Evolutionary conservation across 2,797 vertebrate genomes (phyloP).

Genomic region (Nyctalus aviator): DNA sequence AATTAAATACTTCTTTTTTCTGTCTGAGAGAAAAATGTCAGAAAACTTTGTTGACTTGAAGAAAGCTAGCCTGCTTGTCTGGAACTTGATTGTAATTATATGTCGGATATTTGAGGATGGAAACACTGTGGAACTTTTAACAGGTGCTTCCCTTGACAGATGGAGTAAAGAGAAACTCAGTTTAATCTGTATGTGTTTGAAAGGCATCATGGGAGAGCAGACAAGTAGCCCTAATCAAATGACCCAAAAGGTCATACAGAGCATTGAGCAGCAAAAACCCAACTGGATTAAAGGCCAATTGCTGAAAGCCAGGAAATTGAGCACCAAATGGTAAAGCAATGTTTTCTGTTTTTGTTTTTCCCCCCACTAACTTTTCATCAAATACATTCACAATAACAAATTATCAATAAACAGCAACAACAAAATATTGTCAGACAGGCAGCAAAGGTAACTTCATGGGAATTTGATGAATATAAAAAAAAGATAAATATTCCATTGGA

Average conservation of each 20-base stretch:
- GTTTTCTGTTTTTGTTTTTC: conserved; percentile 32
- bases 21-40: conserved; percentile 94
- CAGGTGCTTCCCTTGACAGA: conserved; percentile 90
- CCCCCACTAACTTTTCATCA: conserved; percentile 21
- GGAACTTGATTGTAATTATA: conserved; percentile 93
- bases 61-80: conserved; percentile 93
- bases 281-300: conserved; percentile 94
- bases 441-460: conserved; percentile 6
- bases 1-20: conserved; percentile 95
- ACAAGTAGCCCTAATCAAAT: conserved; percentile 91
- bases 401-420: conserved; percentile 42
- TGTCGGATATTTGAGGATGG: conserved; percentile 93
- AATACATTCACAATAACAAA: conserved; percentile 47
- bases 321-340: conserved; percentile 90
- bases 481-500: conserved; percentile 66
- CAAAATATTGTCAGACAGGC: conserved; percentile 13
- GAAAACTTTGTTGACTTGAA: conserved; percentile 92
- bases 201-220: conserved; percentile 91
- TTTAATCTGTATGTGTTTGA: conserved; percentile 93
- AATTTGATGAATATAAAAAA: conserved; percentile 45
- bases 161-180: conserved; percentile 92
- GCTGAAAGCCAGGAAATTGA: conserved; percentile 93
- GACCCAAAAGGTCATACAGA: conserved; percentile 93
- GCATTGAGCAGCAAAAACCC: conserved; percentile 93
- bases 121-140: conserved; percentile 91